Conservation (phyloP, 2,797 vertebrate genomes). For the Mus minutoides region DNA sequence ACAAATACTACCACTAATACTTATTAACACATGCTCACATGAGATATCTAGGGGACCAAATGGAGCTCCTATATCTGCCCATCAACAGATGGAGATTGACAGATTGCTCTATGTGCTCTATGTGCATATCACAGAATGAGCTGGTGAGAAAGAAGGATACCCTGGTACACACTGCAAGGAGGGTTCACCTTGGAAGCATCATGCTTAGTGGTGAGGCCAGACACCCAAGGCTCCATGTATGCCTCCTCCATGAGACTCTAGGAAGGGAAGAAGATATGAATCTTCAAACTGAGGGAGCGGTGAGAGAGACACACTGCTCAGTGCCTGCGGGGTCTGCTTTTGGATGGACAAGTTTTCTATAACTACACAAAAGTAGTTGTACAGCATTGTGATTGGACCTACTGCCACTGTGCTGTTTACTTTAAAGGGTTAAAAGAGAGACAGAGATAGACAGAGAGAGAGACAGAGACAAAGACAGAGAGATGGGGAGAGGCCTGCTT, state of each 20-base stretch:
- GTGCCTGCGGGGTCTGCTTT: background rate
- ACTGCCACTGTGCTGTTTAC: too few relatives aligned
- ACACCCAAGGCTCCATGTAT: too few relatives aligned
- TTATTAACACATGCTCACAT: background rate
- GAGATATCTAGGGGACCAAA: background rate
- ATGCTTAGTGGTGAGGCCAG: background rate
- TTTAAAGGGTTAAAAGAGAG: background rate
- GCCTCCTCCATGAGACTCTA: background rate
- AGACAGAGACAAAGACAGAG: background rate
- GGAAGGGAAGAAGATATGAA: background rate
- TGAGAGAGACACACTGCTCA: background rate
- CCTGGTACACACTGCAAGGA: background rate
- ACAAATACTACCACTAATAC: too few relatives aligned
- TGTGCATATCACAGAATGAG: background rate
- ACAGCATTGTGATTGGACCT: background rate
- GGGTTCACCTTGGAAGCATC: background rate
- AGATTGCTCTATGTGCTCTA: background rate
- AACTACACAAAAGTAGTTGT: background rate
- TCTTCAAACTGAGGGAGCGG: too few relatives aligned
- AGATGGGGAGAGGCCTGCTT: background rate
- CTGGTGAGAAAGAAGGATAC: background rate
- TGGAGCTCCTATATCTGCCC: background rate
- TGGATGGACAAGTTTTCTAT: background rate
- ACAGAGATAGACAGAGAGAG: background rate
- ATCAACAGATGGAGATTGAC: background rate